Evolutionary conservation across 2,797 vertebrate genomes (phyloP).

Genomic region (Otolemur crassicaudatus): DNA sequence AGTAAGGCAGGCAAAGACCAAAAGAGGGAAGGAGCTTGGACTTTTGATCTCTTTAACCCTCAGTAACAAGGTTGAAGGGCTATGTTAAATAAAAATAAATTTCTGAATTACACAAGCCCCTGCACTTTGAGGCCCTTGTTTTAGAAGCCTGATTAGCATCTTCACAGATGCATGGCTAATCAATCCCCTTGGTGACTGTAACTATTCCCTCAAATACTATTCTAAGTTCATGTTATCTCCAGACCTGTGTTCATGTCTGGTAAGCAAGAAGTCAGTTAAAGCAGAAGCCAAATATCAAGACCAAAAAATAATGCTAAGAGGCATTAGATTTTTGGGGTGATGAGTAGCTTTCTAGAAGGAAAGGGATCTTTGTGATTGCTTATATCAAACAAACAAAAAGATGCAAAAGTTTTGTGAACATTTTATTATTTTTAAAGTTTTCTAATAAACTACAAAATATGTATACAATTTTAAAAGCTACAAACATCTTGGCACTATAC

Average conservation of each 20-base stretch:
- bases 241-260: conserved; percentile 19
- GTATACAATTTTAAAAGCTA: neutral
- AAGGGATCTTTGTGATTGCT: neutral
- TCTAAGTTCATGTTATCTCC: conserved; percentile 49
- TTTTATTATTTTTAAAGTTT: conserved; percentile 14
- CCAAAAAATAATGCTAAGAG: neutral
- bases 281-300: neutral
- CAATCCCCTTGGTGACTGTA: conserved; percentile 65
- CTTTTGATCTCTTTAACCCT: neutral
- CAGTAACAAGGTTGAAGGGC: neutral
- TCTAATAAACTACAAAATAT: conserved; percentile 31
- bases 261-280: conserved; percentile 53
- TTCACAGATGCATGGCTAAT: neutral
- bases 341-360: neutral
- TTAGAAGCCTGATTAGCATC: neutral
- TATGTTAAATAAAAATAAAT: neutral
- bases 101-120: neutral
- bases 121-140: neutral
- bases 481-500: neutral
- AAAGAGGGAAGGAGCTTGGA: neutral
- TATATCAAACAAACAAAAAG: neutral
- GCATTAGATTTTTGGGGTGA: neutral
- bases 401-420: neutral
- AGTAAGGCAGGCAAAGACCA: neutral
- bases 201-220: neutral